Base-by-base conservation (phyloP, 2,113 vertebrate species). In the Callocephalon fimbriatum region DNA sequence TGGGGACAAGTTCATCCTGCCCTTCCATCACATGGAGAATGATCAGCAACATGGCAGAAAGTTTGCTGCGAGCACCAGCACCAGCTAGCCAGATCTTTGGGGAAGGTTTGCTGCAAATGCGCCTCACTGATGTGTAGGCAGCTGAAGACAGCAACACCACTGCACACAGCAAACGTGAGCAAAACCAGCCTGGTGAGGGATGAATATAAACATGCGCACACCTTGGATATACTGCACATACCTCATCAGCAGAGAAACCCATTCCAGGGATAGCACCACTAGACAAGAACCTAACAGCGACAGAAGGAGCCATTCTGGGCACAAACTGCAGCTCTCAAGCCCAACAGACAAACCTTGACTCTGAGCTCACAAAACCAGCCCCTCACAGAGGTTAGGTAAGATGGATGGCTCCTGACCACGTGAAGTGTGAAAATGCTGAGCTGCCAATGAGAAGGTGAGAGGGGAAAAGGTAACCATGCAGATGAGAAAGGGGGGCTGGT, bases 1-100 rank as follows among this genome's bases (percentile, higher is more conserved):
- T 1, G 0, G 63, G 65, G n/a, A 38, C 1, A 2, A 50, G 61
- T 23, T 54, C 47, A 44, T n/a, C n/a, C 44, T 4, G 2, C 65
- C 73, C 68, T 87, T 50, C 63, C 6, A 7, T 74, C 29, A 78
- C 56, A 9, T 0, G 8, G 51, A 56, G 22, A 18, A 20, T 12
- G 68, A 66, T 14, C 54, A 62, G 73, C 27, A 83, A 48, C 0
- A 1, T 0, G 6, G 56, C 7, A 6, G 45, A 35, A 79, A 62
- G 76, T 23, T 19, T 86, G 63, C 40, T 23, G 44, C 50, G 84
- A 74, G 54, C 17, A 4, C 37, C 53, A 38, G 72, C 0, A 0
- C 67, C 0, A 0, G 73, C 61, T 21, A 13, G 23, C 35, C 10
- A 2, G 81, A 56, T 79, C 85, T 81, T 78, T 35, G 73, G 81